phyloP scores from a whole-genome alignment of 2,113 vertebrate species.

The Hipposideros armiger region DNA sequence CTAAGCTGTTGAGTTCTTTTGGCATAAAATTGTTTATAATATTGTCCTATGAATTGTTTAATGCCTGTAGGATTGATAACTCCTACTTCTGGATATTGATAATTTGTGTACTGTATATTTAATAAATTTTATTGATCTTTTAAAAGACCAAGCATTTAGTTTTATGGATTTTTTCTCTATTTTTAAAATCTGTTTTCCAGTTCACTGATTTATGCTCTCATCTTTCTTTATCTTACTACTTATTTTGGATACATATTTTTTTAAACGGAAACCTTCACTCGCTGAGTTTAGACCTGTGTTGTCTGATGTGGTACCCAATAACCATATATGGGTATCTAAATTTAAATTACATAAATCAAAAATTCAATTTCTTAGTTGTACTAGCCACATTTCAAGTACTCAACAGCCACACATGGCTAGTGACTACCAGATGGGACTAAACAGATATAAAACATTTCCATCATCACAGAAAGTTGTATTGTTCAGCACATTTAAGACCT shows the following conservation, averaged over 20 bases:
- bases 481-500: neutral
- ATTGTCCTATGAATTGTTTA: neutral
- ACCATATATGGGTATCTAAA: neutral
- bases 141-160: neutral
- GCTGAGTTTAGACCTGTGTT: neutral
- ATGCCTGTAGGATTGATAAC: neutral
- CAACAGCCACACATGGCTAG: neutral
- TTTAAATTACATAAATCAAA: conserved; percentile 1
- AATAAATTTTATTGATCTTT: neutral
- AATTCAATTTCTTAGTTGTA: neutral
- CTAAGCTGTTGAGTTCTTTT: neutral
- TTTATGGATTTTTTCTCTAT: conserved; percentile 4
- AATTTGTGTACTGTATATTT: neutral
- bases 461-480: neutral
- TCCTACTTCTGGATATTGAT: neutral
- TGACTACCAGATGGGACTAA: neutral
- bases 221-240: neutral
- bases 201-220: neutral
- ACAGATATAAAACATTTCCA: neutral
- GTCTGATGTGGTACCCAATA: neutral
- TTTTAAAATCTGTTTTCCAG: neutral
- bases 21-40: neutral
- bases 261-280: neutral
- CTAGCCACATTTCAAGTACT: neutral
- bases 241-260: neutral